Evolutionary conservation across 1,140 invertebrate genomes (phyloP).

Genomic region (Pogonus chalceus): DNA sequence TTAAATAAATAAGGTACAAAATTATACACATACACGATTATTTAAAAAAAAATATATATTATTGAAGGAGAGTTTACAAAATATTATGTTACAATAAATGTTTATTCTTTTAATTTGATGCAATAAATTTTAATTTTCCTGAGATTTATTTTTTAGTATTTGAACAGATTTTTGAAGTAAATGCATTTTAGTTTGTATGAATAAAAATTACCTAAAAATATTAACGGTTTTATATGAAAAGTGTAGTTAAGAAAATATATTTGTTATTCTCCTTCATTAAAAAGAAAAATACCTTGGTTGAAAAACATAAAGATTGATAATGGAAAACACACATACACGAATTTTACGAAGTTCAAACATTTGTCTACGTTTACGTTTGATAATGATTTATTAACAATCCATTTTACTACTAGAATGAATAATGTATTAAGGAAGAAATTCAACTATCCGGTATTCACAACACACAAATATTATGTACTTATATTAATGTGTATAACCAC

Average conservation of each 20-base stretch:
- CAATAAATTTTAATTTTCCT: too few species aligned
- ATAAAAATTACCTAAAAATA: too few species aligned
- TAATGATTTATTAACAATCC: not conserved
- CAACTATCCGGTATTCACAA: constrained; percentile 4
- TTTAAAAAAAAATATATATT: too few species aligned
- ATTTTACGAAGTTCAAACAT: not conserved
- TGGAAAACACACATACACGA: not conserved
- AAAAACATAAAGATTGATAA: not conserved
- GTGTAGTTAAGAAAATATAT: not conserved
- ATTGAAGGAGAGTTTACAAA: too few species aligned
- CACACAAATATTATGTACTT: not conserved
- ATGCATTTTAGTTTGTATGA: too few species aligned
- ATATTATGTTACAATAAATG: too few species aligned
- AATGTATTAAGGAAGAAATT: not conserved
- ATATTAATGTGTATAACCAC: constrained; percentile 7
- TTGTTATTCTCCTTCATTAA: not conserved
- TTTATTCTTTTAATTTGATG: too few species aligned
- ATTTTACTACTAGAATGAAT: not conserved
- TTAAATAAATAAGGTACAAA: too few species aligned
- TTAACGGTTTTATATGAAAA: too few species aligned
- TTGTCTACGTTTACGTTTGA: not conserved
- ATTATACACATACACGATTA: too few species aligned
- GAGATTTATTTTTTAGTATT: too few species aligned
- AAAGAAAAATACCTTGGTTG: not conserved
- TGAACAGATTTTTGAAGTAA: too few species aligned